Conservation (phyloP, 2,888 invertebrate genomes). For the Pandemis cinnamomeana region DNA sequence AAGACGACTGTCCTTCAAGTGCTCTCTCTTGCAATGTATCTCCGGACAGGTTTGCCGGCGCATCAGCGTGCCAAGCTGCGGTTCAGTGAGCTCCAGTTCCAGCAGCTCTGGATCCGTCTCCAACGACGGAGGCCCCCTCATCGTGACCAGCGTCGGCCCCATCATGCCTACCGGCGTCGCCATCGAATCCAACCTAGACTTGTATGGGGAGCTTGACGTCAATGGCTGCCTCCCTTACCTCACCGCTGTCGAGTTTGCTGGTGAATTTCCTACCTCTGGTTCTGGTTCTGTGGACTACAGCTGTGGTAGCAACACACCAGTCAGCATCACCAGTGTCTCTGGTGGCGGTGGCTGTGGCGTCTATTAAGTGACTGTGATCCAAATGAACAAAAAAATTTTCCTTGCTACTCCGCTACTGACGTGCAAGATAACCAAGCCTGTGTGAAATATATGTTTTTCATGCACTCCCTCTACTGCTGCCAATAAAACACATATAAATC, state of each 20-base stretch:
- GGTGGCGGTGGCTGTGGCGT: constrained; percentile 22
- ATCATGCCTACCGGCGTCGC: constrained; percentile 55
- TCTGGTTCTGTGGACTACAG: constrained; percentile 13
- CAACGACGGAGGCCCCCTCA: constrained; percentile 28
- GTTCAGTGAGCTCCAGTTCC: background rate
- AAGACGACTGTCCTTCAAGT: too few species aligned
- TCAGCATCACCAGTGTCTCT: constrained; percentile 11
- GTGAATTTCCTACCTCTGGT: constrained; percentile 35
- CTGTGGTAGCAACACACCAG: constrained; percentile 18
- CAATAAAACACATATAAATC: too few species aligned
- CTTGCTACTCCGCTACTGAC: too few species aligned
- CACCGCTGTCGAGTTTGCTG: constrained; percentile 54
- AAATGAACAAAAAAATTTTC: too few species aligned
- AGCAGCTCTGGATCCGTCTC: background rate
- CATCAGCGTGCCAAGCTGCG: constrained; percentile 22
- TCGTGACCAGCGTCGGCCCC: constrained; percentile 49
- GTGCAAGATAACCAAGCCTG: too few species aligned
- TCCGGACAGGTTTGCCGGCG: constrained; percentile 26
- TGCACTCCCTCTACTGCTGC: too few species aligned
- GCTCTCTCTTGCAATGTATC: constrained; percentile 23
- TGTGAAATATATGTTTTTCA: too few species aligned
- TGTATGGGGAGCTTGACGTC: constrained; percentile 53
- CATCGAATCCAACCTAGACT: constrained; percentile 59
- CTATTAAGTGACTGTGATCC: too few species aligned
- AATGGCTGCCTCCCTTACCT: constrained; percentile 58